Evolutionary conservation across 2,797 vertebrate species (phyloP), one percentile per base, ranked within the genome.

Genomic region (Acrossocheilus fasciatus): DNA sequence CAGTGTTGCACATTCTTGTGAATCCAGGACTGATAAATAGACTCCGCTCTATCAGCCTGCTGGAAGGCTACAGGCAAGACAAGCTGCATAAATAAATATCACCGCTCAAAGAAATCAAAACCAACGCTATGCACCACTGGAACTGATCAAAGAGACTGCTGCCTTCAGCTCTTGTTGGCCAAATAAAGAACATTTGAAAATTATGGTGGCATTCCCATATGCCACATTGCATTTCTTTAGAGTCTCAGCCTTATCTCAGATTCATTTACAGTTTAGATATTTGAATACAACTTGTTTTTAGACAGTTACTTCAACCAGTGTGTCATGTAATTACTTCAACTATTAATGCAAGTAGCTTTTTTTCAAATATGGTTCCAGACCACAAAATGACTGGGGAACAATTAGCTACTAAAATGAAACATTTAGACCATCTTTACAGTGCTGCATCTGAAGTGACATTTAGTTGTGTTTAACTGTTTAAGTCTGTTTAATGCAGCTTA

Each of bases 171-270:
- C 10, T 11, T 7, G 26, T 52, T 52, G n/a, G 59, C 52, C 68
- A 90, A 90, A 91, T 82, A 54, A 87, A 89, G 90, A 86, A 74
- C 73, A 26, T 50, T 62, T 75, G 10, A 69, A 66, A 0, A 54
- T 87, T 62, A 89, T 83, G 12, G n/a, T 11, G 4, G 17, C 41
- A 76, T 88, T 88, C 83, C 59, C 89, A 86, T 84, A 81, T 81
- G 20, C 11, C 26, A 68, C 15, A 18, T 8, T 17, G 3, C 14
- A 6, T 30, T 68, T 6, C 64, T 68, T 5, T 68, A 17, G 6
- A 66, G 30, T 7, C 7, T 59, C 0, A 59, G 30, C 15, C 7
- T 59, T 1, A 59, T 59, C 57, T 68, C 64, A 36, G 15, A 68
- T 36, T 36, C 1, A 36, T 36, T 68, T 34, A 34, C 64, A 17